Evolutionary conservation across 37 sponge, comb jelly and placozoan genomes (phyloP).

Genomic region (Eunapius fragilis): DNA sequence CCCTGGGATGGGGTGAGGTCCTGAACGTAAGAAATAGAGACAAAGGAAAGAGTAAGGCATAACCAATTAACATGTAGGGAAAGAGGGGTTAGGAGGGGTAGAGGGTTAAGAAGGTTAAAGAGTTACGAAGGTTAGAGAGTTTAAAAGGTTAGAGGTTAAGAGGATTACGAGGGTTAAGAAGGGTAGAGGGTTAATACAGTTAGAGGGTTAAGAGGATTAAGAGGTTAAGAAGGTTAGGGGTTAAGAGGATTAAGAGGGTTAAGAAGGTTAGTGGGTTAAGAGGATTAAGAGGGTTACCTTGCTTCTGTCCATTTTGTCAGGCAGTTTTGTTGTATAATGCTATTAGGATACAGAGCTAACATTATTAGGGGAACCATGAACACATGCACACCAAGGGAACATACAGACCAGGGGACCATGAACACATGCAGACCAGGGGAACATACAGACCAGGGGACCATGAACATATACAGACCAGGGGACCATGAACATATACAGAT

Average conservation of each 20-base stretch:
- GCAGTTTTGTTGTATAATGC: too few relatives aligned
- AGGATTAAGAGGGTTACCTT: background rate
- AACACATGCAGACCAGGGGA: too few relatives aligned
- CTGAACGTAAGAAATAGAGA: slow-evolving; percentile 8
- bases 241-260: background rate
- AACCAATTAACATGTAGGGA: background rate
- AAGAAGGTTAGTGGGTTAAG: background rate
- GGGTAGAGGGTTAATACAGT: too few relatives aligned
- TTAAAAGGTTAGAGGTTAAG: background rate
- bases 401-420: too few relatives aligned
- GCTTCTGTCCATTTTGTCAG: too few relatives aligned
- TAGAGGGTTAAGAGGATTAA: background rate
- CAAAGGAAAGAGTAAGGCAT: background rate
- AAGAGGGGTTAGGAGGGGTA: background rate
- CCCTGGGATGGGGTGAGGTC: background rate
- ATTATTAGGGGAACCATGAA: too few relatives aligned
- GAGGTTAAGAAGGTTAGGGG: background rate
- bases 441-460: too few relatives aligned
- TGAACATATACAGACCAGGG: too few relatives aligned
- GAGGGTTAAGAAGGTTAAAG: background rate
- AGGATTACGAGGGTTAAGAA: background rate
- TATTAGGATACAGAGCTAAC: too few relatives aligned
- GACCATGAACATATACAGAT: too few relatives aligned
- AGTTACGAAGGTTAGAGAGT: background rate
- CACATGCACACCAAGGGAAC: too few relatives aligned